Percentiles rank a stretch among this genome's conserved stretches.
Conservation (phyloP, 2,797 vertebrate species). For the Ptychobarbus kaznakovi region DNA sequence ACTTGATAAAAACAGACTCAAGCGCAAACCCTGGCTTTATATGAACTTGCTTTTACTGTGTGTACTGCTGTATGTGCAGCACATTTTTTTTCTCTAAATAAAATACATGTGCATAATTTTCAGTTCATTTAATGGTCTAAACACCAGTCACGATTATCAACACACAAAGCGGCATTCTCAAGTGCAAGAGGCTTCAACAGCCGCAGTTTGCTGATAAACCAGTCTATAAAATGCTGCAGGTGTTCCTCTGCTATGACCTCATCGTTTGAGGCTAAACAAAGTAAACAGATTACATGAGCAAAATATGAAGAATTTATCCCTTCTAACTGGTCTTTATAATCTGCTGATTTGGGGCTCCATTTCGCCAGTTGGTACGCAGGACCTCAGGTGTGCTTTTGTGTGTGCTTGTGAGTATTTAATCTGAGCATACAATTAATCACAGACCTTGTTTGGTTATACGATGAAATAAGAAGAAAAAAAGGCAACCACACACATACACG, state of each 20-base stretch:
- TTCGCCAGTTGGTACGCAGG: background rate
- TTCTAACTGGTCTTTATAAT: slow-evolving; percentile 26
- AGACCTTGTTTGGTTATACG: background rate
- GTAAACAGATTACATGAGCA: slow-evolving; percentile 31
- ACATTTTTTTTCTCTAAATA: background rate
- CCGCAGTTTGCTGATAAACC: slow-evolving; percentile 23
- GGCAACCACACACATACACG: background rate
- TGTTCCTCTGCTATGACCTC: slow-evolving; percentile 10
- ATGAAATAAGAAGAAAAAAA: background rate
- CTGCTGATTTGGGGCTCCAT: slow-evolving; percentile 33
- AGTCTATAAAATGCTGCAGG: background rate
- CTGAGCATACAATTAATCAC: slow-evolving; percentile 25
- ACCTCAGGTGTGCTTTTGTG: slow-evolving; percentile 34
- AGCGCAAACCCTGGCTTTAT: background rate
- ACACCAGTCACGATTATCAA: background rate
- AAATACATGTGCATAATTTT: background rate
- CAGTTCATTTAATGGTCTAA: background rate
- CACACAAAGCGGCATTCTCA: background rate
- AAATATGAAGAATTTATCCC: slow-evolving; percentile 13
- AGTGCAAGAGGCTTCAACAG: background rate
- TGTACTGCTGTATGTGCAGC: background rate
- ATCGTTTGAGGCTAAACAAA: background rate
- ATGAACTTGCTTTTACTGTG: background rate
- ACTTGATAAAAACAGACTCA: background rate
- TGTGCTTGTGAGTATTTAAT: background rate